These are phyloP conservation scores for Heterotis niloticus DNA, from an alignment of 2,113 vertebrate genomes.

Conservation along the genomic window DNA sequence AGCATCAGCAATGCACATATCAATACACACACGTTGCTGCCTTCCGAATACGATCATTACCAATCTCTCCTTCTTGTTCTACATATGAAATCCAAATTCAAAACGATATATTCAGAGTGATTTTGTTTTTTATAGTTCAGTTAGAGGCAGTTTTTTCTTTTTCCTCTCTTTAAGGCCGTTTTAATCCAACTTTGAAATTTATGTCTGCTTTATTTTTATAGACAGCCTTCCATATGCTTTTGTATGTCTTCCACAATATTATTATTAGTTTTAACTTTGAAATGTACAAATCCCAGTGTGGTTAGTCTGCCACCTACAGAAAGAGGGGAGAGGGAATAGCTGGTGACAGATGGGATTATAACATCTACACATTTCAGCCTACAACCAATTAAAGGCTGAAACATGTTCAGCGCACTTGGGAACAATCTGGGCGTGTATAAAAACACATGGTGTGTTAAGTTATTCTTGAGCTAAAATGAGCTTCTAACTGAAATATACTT, in stretches of 20 bases:
- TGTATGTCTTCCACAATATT: not conserved
- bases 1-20: conserved; percentile 50
- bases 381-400: not conserved
- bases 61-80: not conserved
- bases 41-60: too few species aligned
- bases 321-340: not conserved
- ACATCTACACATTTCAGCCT: not conserved
- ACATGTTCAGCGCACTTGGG: not conserved
- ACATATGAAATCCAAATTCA: too few species aligned
- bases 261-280: not conserved
- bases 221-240: not conserved
- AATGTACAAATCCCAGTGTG: too few species aligned
- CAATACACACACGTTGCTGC: not conserved
- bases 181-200: not conserved
- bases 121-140: too few species aligned
- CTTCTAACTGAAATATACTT: too few species aligned
- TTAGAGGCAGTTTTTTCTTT: not conserved
- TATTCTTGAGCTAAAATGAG: too few species aligned
- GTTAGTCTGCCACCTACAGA: conserved; percentile 1
- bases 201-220: not conserved
- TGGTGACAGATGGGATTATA: not conserved
- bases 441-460: too few species aligned
- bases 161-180: not conserved
- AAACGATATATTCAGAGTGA: too few species aligned
- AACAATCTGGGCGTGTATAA: too few species aligned